Evolutionary conservation across 2,888 invertebrate species (phyloP), one percentile per base, ranked within the genome.

Genomic region (Spodoptera picta): DNA sequence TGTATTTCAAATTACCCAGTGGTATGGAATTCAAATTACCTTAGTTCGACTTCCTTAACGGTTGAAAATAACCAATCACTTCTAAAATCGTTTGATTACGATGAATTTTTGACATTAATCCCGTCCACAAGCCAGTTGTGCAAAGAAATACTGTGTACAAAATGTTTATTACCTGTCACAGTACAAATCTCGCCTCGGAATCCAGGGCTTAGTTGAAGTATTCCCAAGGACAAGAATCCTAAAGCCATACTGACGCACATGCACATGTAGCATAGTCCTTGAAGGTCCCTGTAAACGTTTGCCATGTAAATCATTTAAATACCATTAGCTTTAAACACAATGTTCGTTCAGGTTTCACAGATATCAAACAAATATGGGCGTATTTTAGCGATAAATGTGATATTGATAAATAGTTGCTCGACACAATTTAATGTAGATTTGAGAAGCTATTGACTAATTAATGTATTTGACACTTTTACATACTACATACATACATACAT

Each of bases 191-290:
- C 81, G 7, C 87, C 80, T 11, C 75, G 80, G 53, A 94, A 86
- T 9, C 89, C 85, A 0, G 89, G 86, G 47, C 86, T 90, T 3
- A 96, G 85, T 79, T 96, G 96, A 50, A 96, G 85, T n/a, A 95
- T 85, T n/a, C 95, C 95, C 36, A 96, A 87, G 5, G 95, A 91
- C 2, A 96, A 80, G 80, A 96, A 96, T 12, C 95, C 95, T 7
- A 96, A 76, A 0, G 95, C 93, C 87, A 96, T 93, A 67, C 96
- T 96, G 31, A 93, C 84, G 70, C 96, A 95, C 82, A 95, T 94
- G 68, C 95, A 95, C 89, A 96, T 95, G 82, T 96, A 95, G 75
- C 96, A 96, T 76, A 96, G 91, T 44, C 96, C 97, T 91, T 97
- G 95, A 14, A 96, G 90, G 65, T 96, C 95, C 56, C 95, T 95